Evolutionary conservation across 2,888 invertebrate genomes (phyloP), one percentile per base, ranked within the genome.

Genomic region (Cephus pulcher): DNA sequence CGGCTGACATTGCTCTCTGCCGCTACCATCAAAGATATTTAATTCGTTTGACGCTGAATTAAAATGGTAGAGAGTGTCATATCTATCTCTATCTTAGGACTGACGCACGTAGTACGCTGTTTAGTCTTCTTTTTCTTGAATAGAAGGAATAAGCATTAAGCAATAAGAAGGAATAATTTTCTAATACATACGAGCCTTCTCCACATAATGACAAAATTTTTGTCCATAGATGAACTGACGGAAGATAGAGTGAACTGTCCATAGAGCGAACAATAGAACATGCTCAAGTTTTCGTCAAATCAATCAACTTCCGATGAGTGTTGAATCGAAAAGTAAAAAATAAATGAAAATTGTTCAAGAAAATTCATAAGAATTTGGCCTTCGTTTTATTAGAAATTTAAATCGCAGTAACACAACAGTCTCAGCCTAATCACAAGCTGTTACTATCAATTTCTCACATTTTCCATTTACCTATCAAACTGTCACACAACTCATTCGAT

Each of bases 121-220:
- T 56, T 23, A 56, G 34, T 40, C 34, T 34, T n/a, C 40, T 75
- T 30, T 73, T 15, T 33, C 70, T 32, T 23, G 33, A 37, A 12
- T 76, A 30, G 12, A 32, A 75, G 34, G n/a, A 74, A 34, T n/a
- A 74, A 74, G 15, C 23, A n/a, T n/a, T n/a, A n/a, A n/a, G n/a
- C n/a, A n/a, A n/a, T n/a, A n/a, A n/a, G n/a, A n/a, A n/a, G n/a
- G n/a, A n/a, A n/a, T n/a, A n/a, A n/a, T n/a, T n/a, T n/a, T n/a
- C n/a, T n/a, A 74, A 34, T 30, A 74, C 34, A 34, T n/a, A 75
- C 23, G 23, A 56, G 56, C 56, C 23, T 56, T 56, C 56, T 23
- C 56, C 23, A 56, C 56, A 56, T 56, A 56, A 56, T 56, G 56
- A 56, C 56, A 56, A 56, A 56, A 56, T 56, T 56, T 56, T 56